Evolutionary conservation across 2,888 invertebrate species (phyloP).

Genomic region (Cephus nigrinus): DNA sequence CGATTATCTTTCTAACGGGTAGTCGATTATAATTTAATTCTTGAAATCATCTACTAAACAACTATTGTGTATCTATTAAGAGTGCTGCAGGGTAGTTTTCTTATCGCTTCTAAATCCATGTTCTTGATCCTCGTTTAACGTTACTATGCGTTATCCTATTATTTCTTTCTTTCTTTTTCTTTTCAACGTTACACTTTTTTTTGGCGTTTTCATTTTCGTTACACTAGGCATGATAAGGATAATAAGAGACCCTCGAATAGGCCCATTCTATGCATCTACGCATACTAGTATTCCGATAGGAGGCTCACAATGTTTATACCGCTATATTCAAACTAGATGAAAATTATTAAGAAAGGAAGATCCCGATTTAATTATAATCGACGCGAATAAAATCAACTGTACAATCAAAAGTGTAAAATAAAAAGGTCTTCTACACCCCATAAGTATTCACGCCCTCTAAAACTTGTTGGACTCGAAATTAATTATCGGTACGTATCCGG

Average conservation of each 20-base stretch:
- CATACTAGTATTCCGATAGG: background rate
- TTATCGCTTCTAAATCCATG: constrained; percentile 21
- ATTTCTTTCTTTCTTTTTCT: background rate
- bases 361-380: constrained; percentile 10
- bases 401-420: background rate
- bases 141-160: background rate
- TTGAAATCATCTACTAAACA: constrained; percentile 2
- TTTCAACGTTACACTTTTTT: background rate
- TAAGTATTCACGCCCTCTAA: background rate
- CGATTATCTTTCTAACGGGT: constrained; percentile 5
- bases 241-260: constrained; percentile 15
- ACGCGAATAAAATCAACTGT: background rate
- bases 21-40: constrained; percentile 32
- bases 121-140: constrained; percentile 12
- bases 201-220: background rate
- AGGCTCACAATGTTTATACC: background rate
- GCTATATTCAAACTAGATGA: background rate
- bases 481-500: constrained; percentile 13
- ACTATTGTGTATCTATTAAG: constrained; percentile 31
- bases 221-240: background rate
- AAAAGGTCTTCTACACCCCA: background rate
- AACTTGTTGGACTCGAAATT: background rate
- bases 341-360: constrained; percentile 14
- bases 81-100: constrained; percentile 19
- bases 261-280: constrained; percentile 7